These are phyloP conservation scores for Styela plicata DNA, from an alignment of 23 tunicate species.

Conservation along the genomic window DNA sequence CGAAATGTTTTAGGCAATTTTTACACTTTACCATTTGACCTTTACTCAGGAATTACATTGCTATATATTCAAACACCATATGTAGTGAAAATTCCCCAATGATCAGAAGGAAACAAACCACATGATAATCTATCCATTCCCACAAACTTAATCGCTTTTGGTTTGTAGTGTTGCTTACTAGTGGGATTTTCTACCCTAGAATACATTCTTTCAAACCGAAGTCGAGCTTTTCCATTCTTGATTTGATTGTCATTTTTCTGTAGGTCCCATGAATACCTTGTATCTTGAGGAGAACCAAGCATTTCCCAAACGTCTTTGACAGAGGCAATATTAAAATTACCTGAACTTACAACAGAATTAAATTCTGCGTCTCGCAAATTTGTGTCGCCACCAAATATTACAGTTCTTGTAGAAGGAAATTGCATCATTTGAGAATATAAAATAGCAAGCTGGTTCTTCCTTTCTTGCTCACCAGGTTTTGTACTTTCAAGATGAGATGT, in stretches of 20 bases:
- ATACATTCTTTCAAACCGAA: slow-evolving; percentile 42
- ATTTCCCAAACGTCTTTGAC: slow-evolving; percentile 47
- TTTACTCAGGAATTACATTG: too few species aligned
- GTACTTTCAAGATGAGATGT: slow-evolving; percentile 53
- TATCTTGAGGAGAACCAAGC: slow-evolving; percentile 42
- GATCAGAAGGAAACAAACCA: slow-evolving; percentile 71
- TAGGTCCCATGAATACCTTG: slow-evolving; percentile 45
- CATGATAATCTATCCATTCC: slow-evolving; percentile 51
- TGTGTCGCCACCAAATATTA: slow-evolving; percentile 52
- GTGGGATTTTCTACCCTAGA: slow-evolving; percentile 7
- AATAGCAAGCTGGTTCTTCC: slow-evolving; percentile 27
- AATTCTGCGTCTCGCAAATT: slow-evolving; percentile 39
- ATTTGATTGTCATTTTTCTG: slow-evolving; percentile 40
- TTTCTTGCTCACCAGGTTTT: background rate
- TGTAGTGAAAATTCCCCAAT: slow-evolving; percentile 48
- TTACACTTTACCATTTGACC: too few species aligned
- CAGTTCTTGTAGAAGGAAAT: slow-evolving; percentile 16
- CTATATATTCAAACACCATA: background rate
- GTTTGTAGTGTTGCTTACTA: slow-evolving; percentile 17
- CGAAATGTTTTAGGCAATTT: too few species aligned
- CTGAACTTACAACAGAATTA: slow-evolving; percentile 1
- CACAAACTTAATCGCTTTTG: slow-evolving; percentile 28
- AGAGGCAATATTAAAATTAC: background rate
- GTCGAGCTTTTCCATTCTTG: slow-evolving; percentile 28
- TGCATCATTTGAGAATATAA: slow-evolving; percentile 26